Evolutionary conservation across 1,140 invertebrate genomes (phyloP).

Genomic region (Nylanderia fulva): DNA sequence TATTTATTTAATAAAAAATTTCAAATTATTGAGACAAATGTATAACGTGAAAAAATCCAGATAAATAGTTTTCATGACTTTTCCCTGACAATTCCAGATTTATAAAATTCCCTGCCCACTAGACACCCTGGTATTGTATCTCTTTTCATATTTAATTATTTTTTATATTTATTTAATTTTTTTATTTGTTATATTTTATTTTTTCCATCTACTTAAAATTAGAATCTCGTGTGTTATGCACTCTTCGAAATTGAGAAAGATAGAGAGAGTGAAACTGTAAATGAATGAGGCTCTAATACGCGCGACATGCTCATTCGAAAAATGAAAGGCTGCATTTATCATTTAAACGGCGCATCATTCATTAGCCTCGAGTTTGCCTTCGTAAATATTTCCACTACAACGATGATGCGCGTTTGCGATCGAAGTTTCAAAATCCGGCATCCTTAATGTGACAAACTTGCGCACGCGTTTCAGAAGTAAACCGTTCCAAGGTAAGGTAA

Average conservation of each 20-base stretch:
- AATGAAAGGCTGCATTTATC: constrained; percentile 43
- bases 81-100: too few relatives aligned
- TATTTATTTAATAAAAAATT: too few relatives aligned
- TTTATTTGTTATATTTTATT: too few relatives aligned
- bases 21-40: too few relatives aligned
- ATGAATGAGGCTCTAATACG: background rate
- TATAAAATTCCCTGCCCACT: too few relatives aligned
- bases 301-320: constrained; percentile 29
- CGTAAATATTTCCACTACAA: background rate
- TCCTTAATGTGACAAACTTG: background rate
- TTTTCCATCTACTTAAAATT: background rate
- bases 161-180: too few relatives aligned
- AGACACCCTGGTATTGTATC: background rate
- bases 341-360: constrained; percentile 12
- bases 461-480: constrained; percentile 65
- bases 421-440: constrained; percentile 19
- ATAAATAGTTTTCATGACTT: too few relatives aligned
- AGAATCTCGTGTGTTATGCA: background rate
- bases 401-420: background rate
- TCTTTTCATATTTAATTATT: background rate
- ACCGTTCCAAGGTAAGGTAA: constrained; percentile 69
- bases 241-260: background rate
- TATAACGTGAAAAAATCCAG: too few relatives aligned
- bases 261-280: background rate
- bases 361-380: constrained; percentile 40